These are phyloP conservation scores for Phrynocephalus forsythii DNA, from an alignment of 2,797 vertebrate species.

Conservation along the genomic window DNA sequence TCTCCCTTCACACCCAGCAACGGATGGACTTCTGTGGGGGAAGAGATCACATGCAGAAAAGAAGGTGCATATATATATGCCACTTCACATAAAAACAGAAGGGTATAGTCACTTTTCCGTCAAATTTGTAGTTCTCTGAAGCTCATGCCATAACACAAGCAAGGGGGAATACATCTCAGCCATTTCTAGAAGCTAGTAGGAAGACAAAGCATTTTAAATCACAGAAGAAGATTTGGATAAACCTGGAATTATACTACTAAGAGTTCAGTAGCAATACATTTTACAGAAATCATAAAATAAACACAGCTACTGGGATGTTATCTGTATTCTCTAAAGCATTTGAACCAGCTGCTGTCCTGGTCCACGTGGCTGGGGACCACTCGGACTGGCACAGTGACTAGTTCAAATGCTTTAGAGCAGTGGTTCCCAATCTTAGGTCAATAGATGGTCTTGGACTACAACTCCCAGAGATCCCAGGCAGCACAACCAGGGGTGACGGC, in stretches of 20 bases:
- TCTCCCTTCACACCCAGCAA: slow-evolving; percentile 97
- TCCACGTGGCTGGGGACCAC: not conserved
- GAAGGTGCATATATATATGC: accelerated
- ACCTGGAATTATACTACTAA: not conserved
- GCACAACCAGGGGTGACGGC: too few species aligned
- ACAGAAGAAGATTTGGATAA: not conserved
- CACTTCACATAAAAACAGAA: not conserved
- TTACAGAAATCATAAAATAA: not conserved
- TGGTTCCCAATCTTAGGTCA: too few species aligned
- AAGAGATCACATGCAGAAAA: slow-evolving; percentile 35
- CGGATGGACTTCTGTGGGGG: slow-evolving; percentile 91
- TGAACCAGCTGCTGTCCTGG: too few species aligned
- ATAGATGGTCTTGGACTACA: too few species aligned
- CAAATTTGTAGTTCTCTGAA: not conserved
- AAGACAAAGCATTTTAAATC: not conserved
- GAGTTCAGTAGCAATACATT: not conserved
- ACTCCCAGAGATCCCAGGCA: too few species aligned
- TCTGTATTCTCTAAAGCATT: too few species aligned
- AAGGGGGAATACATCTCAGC: not conserved
- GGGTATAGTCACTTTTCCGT: not conserved
- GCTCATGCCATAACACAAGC: not conserved
- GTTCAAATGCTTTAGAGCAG: not conserved
- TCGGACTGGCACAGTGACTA: not conserved
- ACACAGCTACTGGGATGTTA: not conserved
- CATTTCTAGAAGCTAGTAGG: not conserved